These are phyloP conservation scores for Siniperca obscura DNA, from an alignment of 2,797 vertebrate genomes.

Conservation along the genomic window DNA sequence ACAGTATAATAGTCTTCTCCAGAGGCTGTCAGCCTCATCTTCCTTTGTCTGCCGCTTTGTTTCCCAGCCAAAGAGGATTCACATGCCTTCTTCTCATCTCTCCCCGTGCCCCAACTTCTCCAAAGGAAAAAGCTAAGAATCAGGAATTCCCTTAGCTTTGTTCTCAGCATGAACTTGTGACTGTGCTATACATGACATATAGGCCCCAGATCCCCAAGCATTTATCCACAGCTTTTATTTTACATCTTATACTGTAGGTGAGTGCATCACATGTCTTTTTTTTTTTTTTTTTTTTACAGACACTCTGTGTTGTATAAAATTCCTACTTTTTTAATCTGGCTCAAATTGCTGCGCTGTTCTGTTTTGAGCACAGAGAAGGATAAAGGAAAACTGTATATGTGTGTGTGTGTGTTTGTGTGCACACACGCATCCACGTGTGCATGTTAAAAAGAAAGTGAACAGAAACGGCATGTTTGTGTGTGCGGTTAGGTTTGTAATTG, in stretches of 20 bases:
- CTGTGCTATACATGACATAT: constrained; percentile 55
- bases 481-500: constrained; percentile 79
- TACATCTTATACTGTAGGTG: constrained; percentile 42
- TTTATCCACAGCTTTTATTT: constrained; percentile 52
- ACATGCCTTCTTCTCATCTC: constrained; percentile 67
- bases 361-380: constrained; percentile 35
- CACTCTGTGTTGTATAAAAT: constrained; percentile 35
- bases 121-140: constrained; percentile 55
- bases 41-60: constrained; percentile 81
- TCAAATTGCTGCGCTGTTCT: constrained; percentile 39
- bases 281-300: constrained; percentile 9
- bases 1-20: constrained; percentile 68
- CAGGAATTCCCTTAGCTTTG: constrained; percentile 72
- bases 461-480: constrained; percentile 63
- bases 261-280: constrained; percentile 24
- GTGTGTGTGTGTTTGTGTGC: not conserved
- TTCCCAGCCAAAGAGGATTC: constrained; percentile 77
- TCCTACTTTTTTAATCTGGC: constrained; percentile 30
- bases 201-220: constrained; percentile 29
- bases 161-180: constrained; percentile 65
- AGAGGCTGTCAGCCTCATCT: constrained; percentile 79
- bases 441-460: constrained; percentile 37
- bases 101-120: constrained; percentile 56
- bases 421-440: not conserved
- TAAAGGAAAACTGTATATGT: constrained; percentile 25